Evolutionary conservation across 2,797 vertebrate genomes (phyloP).

Genomic region (Hemitrygon akajei): DNA sequence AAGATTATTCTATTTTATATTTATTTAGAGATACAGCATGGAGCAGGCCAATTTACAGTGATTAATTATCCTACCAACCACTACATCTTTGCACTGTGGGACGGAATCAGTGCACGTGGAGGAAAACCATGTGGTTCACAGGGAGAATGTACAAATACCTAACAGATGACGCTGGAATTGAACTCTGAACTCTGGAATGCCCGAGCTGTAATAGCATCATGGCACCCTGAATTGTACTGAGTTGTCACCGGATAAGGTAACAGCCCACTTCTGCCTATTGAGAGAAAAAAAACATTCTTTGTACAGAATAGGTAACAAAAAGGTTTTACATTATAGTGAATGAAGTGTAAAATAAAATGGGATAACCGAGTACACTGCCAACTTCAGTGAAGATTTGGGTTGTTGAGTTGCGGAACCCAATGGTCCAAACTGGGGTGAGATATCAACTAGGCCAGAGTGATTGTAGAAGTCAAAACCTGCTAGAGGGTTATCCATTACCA

Average conservation of each 20-base stretch:
- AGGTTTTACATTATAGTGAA: neutral
- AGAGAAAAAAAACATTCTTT: neutral
- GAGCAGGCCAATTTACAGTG: too few relatives aligned
- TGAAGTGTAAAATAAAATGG: neutral
- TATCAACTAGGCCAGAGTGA: neutral
- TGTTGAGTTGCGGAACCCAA: neutral
- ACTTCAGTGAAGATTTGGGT: neutral
- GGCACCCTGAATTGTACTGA: neutral
- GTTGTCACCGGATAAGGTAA: neutral
- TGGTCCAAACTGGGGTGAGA: neutral
- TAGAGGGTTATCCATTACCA: neutral
- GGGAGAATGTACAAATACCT: too few relatives aligned
- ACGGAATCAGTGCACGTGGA: too few relatives aligned
- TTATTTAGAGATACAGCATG: too few relatives aligned
- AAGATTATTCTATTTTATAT: neutral
- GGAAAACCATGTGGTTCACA: too few relatives aligned
- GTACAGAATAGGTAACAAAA: neutral
- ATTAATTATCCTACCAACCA: too few relatives aligned
- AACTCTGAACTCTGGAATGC: too few relatives aligned
- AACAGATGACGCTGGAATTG: too few relatives aligned
- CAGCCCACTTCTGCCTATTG: neutral
- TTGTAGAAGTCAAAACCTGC: neutral
- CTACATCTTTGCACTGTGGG: too few relatives aligned
- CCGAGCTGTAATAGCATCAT: too few relatives aligned
- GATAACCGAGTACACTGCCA: neutral